Conservation (phyloP, 2,113 vertebrate genomes). For the Tympanuchus pallidicinctus region DNA sequence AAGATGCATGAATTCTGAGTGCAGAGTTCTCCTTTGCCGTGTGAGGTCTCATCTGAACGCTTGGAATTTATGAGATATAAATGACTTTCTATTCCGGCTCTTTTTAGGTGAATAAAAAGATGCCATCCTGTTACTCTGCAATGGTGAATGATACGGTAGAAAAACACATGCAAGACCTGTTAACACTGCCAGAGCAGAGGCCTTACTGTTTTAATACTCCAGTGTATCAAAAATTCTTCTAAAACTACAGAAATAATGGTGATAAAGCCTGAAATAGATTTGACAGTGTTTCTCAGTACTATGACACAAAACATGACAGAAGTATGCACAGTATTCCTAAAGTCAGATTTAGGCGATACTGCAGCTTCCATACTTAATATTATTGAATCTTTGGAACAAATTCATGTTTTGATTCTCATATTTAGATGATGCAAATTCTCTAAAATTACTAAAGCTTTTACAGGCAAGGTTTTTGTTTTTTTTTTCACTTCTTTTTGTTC, state of each 20-base stretch:
- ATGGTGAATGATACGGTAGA: not conserved
- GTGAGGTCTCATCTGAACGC: not conserved
- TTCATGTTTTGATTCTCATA: not conserved
- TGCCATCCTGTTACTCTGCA: not conserved
- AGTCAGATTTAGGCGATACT: not conserved
- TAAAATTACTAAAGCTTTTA: not conserved
- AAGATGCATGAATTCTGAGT: not conserved
- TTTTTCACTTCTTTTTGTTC: not conserved
- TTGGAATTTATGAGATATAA: not conserved
- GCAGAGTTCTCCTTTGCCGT: not conserved
- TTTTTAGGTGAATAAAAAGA: not conserved
- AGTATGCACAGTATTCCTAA: not conserved
- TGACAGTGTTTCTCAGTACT: not conserved
- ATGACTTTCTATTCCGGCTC: not conserved
- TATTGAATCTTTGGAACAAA: slow-evolving; percentile 5
- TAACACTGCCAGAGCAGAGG: not conserved
- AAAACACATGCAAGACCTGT: not conserved
- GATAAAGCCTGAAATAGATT: not conserved
- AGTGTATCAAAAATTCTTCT: not conserved
- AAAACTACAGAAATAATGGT: not conserved
- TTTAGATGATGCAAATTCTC: not conserved
- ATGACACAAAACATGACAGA: not conserved
- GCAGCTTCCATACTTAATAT: not conserved
- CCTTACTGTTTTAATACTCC: not conserved
- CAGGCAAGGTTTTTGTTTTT: not conserved